These are phyloP conservation scores for Lamproptera curius DNA, from an alignment of 2,888 invertebrate genomes.

Conservation along the genomic window DNA sequence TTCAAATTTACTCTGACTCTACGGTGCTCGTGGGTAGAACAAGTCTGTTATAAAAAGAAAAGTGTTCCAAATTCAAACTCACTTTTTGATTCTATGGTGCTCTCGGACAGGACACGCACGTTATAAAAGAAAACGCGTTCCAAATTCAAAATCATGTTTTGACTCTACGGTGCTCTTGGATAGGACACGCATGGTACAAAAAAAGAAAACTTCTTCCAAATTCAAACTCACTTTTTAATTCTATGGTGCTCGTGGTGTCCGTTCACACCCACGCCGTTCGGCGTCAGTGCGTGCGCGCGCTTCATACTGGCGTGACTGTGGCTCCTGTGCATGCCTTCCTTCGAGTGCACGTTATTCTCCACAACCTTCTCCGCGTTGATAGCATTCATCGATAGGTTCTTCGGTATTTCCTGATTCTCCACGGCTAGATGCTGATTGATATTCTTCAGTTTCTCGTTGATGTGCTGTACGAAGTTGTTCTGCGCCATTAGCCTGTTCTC, in stretches of 20 bases:
- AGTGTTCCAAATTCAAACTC: background rate
- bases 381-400: slow-evolving; percentile 28
- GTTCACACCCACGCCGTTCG: slow-evolving; percentile 62
- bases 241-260: slow-evolving; percentile 58
- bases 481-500: slow-evolving; percentile 72
- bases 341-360: slow-evolving; percentile 27
- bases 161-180: background rate
- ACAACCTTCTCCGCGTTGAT: slow-evolving; percentile 25
- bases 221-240: slow-evolving; percentile 56
- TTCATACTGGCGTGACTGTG: slow-evolving; percentile 71
- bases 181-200: no score
- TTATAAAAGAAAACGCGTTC: background rate
- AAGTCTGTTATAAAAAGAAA: no score
- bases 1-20: background rate
- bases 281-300: slow-evolving; percentile 50
- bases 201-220: background rate
- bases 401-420: slow-evolving; percentile 47
- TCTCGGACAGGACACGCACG: no score
- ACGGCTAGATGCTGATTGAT: slow-evolving; percentile 57
- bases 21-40: no score
- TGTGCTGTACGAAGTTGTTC: slow-evolving; percentile 66
- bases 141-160: background rate
- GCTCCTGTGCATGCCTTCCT: slow-evolving; percentile 53
- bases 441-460: slow-evolving; percentile 60
- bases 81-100: background rate